Base-by-base conservation (phyloP, 2,113 vertebrate species). In the Pseudolaguvia tuberculata region DNA sequence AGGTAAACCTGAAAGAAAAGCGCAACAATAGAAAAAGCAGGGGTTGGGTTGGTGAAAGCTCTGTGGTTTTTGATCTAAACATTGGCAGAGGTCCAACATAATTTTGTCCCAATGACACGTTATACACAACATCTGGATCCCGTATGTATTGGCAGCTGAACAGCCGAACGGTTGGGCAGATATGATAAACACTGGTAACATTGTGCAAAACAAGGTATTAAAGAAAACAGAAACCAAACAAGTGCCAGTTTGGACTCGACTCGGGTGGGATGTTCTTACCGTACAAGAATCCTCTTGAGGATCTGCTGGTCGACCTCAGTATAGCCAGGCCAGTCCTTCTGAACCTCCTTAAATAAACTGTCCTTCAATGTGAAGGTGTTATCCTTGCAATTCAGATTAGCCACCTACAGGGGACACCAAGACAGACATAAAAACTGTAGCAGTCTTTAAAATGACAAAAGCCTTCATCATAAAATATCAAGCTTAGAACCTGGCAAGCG, bases 321-420 rank as follows among this genome's bases (percentile, higher is more conserved):
- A 88, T 99, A 99, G 80, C 97, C 95, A 0, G 95, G 94, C 97
- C 97, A 99, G 82, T 98, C 94, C 83, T 92, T 94, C 88, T 97
- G 95, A 78, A 99, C 88, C 0, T 97, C 96, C 65, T 94, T 95
- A 89, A 94, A 98, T 21, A 95, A 85, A 80, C 88, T 85, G 71
- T 97, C 95, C 84, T 94, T 94, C 85, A 98, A 90, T 0, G 94
- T 96, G 86, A 92, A 98, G 5, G 95, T 94, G 86, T 92, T 92
- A 74, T 99, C 96, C 88, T 88, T 95, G 86, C 90, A 88, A 72
- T 89, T 97, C 82, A 95, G 67, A 10, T 93, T 95, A 50, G 94
- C 96, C 84, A 99, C 94, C 97, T 99, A 85, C 1, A 27, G 20
- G 50, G 77, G 53, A 1, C 0, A 81, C 42, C 61, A 2, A 4